These are phyloP conservation scores for Carassius gibelio DNA, from an alignment of 2,113 vertebrate species.

Conservation along the genomic window DNA sequence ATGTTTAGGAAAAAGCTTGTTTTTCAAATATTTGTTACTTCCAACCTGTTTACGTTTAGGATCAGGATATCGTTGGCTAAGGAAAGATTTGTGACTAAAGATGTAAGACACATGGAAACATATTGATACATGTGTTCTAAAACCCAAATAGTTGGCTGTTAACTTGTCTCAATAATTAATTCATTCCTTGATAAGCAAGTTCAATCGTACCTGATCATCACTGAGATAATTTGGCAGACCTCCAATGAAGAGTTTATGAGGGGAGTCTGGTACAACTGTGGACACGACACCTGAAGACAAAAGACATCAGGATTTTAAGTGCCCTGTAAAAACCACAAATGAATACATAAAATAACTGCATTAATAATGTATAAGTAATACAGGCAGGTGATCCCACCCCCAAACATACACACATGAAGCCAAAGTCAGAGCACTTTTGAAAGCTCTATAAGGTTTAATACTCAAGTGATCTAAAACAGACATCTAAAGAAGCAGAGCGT, in stretches of 20 bases:
- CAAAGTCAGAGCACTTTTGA: neutral
- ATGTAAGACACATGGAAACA: no score
- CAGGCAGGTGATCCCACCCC: neutral
- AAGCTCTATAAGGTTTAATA: neutral
- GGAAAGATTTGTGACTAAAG: no score
- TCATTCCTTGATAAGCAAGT: neutral
- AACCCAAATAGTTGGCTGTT: no score
- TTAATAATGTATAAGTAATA: no score
- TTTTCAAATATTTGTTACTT: no score
- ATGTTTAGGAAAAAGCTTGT: no score
- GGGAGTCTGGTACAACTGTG: conserved; percentile 79
- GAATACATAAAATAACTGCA: no score
- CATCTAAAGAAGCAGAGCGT: neutral
- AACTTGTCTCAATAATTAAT: neutral
- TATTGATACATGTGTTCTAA: no score
- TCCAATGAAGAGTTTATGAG: conserved; percentile 79
- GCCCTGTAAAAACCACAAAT: no score
- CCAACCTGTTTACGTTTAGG: no score
- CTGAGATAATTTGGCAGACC: conserved; percentile 79
- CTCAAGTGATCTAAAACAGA: neutral
- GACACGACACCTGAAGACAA: conserved; percentile 73
- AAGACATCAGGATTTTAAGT: neutral
- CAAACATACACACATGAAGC: neutral
- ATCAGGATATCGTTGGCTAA: no score
- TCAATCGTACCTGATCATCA: conserved; percentile 75